phyloP scores from a whole-genome alignment of 2,888 invertebrate genomes.

The Agrilus biguttatus region DNA sequence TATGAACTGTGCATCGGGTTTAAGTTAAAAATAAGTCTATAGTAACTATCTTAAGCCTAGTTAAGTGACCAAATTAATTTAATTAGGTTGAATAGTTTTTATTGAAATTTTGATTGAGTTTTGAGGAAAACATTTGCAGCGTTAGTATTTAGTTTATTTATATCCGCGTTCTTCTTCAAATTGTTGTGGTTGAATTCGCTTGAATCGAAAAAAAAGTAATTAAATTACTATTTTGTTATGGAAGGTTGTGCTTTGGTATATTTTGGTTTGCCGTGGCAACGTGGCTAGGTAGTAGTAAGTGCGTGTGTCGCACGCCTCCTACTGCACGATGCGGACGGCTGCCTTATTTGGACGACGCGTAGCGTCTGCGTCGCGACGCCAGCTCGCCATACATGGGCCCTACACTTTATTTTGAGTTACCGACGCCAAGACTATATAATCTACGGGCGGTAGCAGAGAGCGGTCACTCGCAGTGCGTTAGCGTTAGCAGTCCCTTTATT shows the following conservation, averaged over 20 bases:
- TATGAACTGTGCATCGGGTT: too few species aligned
- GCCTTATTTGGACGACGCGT: conserved; percentile 31
- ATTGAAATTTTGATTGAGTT: too few species aligned
- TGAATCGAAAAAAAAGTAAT: too few species aligned
- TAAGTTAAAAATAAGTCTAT: too few species aligned
- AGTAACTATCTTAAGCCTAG: too few species aligned
- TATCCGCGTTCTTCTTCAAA: too few species aligned
- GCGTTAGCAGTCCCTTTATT: conserved; percentile 22
- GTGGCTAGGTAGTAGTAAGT: conserved; percentile 10
- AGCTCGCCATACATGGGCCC: conserved; percentile 31
- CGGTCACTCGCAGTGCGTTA: conserved; percentile 20
- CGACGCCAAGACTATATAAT: conserved; percentile 20
- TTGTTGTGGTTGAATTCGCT: too few species aligned
- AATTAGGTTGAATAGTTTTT: too few species aligned
- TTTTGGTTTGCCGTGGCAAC: conserved; percentile 4
- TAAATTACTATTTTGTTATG: conserved; percentile 1
- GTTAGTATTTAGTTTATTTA: too few species aligned
- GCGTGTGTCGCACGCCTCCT: conserved; percentile 12
- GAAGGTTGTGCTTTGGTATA: too few species aligned
- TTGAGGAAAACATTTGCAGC: too few species aligned
- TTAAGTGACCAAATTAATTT: too few species aligned
- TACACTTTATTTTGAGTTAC: conserved; percentile 25
- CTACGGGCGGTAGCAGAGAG: conserved; percentile 8
- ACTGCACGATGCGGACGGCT: conserved; percentile 14
- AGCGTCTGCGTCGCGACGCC: conserved; percentile 28